Evolutionary conservation across 2,113 vertebrate genomes (phyloP).

Genomic region (Rhinichthys klamathensis): DNA sequence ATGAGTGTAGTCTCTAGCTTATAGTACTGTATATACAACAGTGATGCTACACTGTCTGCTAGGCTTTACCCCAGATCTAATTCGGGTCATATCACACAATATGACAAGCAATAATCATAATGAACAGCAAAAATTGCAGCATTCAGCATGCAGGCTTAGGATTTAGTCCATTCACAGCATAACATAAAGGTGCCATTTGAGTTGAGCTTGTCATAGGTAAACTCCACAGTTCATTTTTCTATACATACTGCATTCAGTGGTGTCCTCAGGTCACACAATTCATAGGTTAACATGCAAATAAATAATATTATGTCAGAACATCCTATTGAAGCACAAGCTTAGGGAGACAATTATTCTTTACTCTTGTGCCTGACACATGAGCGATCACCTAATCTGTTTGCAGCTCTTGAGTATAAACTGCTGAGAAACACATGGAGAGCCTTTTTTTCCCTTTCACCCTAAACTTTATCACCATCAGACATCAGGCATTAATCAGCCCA

Average conservation of each 20-base stretch:
- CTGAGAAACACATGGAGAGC: constrained; percentile 31
- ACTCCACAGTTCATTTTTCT: constrained; percentile 37
- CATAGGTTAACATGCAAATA: constrained; percentile 13
- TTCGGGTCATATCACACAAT: background rate
- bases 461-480: constrained; percentile 72
- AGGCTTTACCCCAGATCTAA: background rate
- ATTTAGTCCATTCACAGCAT: background rate
- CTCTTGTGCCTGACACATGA: constrained; percentile 39
- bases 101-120: background rate
- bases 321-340: background rate
- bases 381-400: constrained; percentile 41
- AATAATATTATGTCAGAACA: constrained; percentile 25
- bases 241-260: constrained; percentile 38
- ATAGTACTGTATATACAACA: too few species aligned
- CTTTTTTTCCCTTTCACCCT: constrained; percentile 62
- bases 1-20: too few species aligned
- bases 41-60: too few species aligned
- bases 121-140: background rate
- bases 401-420: constrained; percentile 37
- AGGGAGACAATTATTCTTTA: constrained; percentile 34
- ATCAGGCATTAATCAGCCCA: constrained; percentile 76
- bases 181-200: constrained; percentile 24
- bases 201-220: constrained; percentile 3
- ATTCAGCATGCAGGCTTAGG: too few species aligned
- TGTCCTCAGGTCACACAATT: constrained; percentile 49